Evolutionary conservation across 2,888 invertebrate genomes (phyloP), one percentile per base, ranked within the genome.

Genomic region (Cabera pusaria): DNA sequence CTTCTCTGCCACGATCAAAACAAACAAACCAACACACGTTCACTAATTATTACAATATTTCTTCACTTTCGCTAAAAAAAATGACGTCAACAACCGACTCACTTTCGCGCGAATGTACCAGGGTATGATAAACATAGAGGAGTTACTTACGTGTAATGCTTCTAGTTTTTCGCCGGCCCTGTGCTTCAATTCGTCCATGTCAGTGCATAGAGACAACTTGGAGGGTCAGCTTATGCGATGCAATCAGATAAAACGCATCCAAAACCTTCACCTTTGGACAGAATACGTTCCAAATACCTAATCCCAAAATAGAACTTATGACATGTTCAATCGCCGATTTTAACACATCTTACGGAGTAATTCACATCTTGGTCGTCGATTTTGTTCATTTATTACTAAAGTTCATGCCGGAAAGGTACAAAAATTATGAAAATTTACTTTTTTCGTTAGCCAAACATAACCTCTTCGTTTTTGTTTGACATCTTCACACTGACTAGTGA

Each of bases 251-350:
- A 72, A 72, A 71, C 70, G 71, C 70, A 70, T 62, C 57, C 66
- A 72, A 79, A 82, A 72, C 82, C 78, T 85, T 81, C 75, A 87
- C 87, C 87, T 87, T 86, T 87, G 88, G 67, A 76, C 83, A 69
- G 66, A 74, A 78, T 70, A 68, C 68, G 81, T 67, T 74, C 76
- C 71, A 77, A 78, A 83, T 82, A 76, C 46, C 58, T 69, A 58
- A 48, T 72, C 77, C 72, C 58, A 81, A 87, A 87, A 87, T 87
- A 87, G 87, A 85, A 62, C 58, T 51, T 64, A 64, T 63, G 71
- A 67, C 73, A 73, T 56, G 49, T 48, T 58, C 40, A 64, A 54
- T 59, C 54, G 50, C 52, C 46, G 44, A 28, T 24, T 35, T 23
- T 29, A 23, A 38, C 33, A 45, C 56, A 64, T 64, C 57, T 50